These are phyloP conservation scores for Etheostoma perlongum DNA, from an alignment of 2,797 vertebrate genomes.

Conservation along the genomic window DNA sequence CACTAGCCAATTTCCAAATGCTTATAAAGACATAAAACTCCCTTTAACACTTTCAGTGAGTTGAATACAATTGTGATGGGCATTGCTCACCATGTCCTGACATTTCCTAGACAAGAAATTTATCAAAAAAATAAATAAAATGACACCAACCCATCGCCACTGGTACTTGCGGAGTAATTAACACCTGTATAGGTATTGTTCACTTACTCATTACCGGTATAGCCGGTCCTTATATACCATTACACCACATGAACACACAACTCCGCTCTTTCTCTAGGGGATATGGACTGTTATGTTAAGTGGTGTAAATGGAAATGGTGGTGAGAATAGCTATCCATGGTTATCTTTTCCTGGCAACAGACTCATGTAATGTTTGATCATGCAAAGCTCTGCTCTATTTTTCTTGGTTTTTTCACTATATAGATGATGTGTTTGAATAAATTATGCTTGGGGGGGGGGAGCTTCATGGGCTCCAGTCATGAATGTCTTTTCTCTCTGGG, in stretches of 20 bases:
- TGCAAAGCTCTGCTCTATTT: background rate
- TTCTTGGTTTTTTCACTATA: background rate
- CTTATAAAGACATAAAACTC: slow-evolving; percentile 5
- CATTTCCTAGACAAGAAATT: background rate
- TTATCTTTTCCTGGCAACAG: slow-evolving; percentile 25
- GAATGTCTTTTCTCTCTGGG: too few relatives aligned
- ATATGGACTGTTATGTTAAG: slow-evolving; percentile 2
- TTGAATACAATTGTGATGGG: background rate
- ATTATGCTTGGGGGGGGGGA: background rate
- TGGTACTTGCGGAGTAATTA: background rate
- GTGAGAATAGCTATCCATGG: background rate
- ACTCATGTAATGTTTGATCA: slow-evolving; percentile 2
- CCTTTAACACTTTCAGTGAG: background rate
- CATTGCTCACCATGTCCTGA: background rate
- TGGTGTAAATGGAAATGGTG: slow-evolving; percentile 6
- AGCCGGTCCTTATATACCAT: background rate
- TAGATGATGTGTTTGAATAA: background rate
- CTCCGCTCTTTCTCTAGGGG: background rate
- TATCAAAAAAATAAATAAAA: background rate
- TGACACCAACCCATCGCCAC: background rate
- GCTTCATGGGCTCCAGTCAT: too few relatives aligned
- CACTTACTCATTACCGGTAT: background rate
- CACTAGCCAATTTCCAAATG: background rate
- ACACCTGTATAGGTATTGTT: background rate
- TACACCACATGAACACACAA: background rate